phyloP scores from a whole-genome alignment of 2,113 vertebrate genomes.

The Hippocampus mohnikei region DNA sequence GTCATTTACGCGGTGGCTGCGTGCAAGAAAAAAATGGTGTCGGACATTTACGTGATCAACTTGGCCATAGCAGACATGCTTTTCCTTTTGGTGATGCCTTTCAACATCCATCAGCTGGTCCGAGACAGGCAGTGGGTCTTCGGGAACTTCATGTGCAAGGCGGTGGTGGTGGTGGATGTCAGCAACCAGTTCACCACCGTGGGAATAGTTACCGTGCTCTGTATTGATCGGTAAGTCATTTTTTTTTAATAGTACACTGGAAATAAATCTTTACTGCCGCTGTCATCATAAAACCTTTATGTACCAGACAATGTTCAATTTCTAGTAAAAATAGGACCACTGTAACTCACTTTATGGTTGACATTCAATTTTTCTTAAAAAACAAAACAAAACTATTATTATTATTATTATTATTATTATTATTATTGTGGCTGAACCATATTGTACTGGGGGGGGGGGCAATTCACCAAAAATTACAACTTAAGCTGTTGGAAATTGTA shows the following conservation, averaged over 20 bases:
- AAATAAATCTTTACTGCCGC: background rate
- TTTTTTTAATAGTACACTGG: background rate
- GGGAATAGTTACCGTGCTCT: constrained; percentile 76
- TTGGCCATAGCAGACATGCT: constrained; percentile 78
- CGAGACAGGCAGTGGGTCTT: constrained; percentile 78
- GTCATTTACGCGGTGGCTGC: constrained; percentile 76
- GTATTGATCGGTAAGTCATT: constrained; percentile 74
- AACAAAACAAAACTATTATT: too few relatives aligned
- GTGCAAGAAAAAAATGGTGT: constrained; percentile 79
- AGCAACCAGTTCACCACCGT: constrained; percentile 82
- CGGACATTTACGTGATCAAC: constrained; percentile 79
- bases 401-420: too few relatives aligned
- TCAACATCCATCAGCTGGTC: constrained; percentile 80
- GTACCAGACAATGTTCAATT: background rate
- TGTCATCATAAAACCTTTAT: background rate
- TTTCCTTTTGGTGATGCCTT: constrained; percentile 79
- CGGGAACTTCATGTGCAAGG: constrained; percentile 79
- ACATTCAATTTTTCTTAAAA: too few relatives aligned
- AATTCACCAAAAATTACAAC: too few relatives aligned
- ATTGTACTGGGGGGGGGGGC: background rate
- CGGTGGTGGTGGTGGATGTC: constrained; percentile 78
- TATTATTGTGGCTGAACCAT: background rate
- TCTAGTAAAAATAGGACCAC: background rate
- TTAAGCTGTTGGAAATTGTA: too few relatives aligned
- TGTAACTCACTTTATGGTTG: too few relatives aligned